Conservation (phyloP, 2,797 vertebrate genomes). For the Sebastes paucispinis region DNA sequence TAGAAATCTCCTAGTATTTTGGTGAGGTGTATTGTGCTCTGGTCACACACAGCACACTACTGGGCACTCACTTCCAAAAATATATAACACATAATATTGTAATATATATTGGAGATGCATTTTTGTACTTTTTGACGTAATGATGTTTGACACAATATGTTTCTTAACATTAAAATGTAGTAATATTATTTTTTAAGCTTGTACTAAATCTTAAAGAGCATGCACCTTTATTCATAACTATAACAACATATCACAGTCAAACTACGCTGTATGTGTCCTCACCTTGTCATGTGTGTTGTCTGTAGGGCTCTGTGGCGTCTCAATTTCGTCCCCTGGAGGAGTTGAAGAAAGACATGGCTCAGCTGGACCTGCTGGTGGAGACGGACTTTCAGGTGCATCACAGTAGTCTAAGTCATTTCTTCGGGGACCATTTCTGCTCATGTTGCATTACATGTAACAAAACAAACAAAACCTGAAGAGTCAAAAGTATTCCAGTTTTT, state of each 20-base stretch:
- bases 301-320: constrained; percentile 62
- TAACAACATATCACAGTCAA: background rate
- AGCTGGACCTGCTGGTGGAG: constrained; percentile 89
- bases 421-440: background rate
- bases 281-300: background rate
- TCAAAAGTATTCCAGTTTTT: background rate
- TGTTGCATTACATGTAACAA: background rate
- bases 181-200: background rate
- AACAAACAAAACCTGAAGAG: too few relatives aligned
- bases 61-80: background rate
- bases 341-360: constrained; percentile 89
- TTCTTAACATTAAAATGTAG: background rate
- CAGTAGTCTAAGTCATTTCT: background rate
- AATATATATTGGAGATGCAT: background rate
- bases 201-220: background rate
- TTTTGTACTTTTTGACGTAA: background rate
- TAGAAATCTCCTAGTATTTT: too few relatives aligned
- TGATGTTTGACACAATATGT: background rate
- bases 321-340: constrained; percentile 88
- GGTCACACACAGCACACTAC: too few relatives aligned
- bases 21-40: background rate
- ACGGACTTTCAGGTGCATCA: constrained; percentile 86
- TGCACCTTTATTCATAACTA: background rate
- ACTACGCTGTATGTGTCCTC: background rate
- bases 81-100: background rate